Evolutionary conservation across 2,888 invertebrate species (phyloP), one percentile per base, ranked within the genome.

Genomic region (Lochmaea crataegi): DNA sequence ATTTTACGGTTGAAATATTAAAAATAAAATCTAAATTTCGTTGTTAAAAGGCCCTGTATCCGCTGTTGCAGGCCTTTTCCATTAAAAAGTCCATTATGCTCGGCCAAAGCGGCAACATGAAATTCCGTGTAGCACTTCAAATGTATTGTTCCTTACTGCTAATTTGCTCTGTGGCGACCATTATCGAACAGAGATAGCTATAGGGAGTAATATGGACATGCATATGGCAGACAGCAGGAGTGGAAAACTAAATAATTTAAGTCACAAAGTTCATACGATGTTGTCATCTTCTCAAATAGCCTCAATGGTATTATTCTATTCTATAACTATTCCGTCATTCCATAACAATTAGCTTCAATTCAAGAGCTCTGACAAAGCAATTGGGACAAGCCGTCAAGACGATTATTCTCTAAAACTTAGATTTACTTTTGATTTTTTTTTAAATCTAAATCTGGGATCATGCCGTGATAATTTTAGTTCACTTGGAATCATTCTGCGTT

Each of bases 181-280:
- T 79, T 77, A 79, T 76, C 75, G 76, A 75, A 76, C 73, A 73
- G 73, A 79, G 77, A 79, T 68, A 71, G 73, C 73, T n/a, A 32
- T 38, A 42, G 57, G 67, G 58, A 63, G 61, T 63, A 63, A 64
- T 56, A 69, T 64, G 69, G 69, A 69, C 16, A 69, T 41, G 32
- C 48, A 26, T 68, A 51, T 63, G 41, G 32, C 61, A 14, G 75
- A 75, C 71, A 72, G 70, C 78, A 78, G 76, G 77, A 76, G 73
- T 68, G 69, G 67, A 26, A 65, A 74, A 38, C 70, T 75, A 74
- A 14, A 38, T 38, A n/a, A 38, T 38, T 60, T 7, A 11, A 38
- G 38, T 38, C 60, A 38, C 32, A 60, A 60, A 32, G 14, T 14
- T 38, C 6, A 38, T 38, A 60, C 60, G n/a, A 26, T 38, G 60